These are phyloP conservation scores for Papilio gigon DNA, from an alignment of 2,888 invertebrate genomes.

Conservation along the genomic window DNA sequence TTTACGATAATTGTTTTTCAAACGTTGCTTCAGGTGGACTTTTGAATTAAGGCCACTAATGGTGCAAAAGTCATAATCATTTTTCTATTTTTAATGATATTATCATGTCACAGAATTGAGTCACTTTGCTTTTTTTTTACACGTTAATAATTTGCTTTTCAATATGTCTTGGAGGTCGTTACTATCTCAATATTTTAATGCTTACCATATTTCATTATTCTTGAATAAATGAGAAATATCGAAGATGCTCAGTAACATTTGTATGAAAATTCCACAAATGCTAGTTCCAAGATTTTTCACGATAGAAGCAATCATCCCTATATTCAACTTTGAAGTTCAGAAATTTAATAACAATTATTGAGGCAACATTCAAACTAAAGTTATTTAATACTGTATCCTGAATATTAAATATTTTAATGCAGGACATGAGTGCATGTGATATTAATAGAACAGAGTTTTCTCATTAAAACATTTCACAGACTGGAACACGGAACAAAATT, in stretches of 20 bases:
- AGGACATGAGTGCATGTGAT: not conserved
- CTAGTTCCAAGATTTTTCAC: not conserved
- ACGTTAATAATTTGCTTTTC: no score
- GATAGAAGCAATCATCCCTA: not conserved
- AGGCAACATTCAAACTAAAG: not conserved
- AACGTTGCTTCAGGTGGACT: no score
- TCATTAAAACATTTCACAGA: slow-evolving; percentile 24
- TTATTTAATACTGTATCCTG: not conserved
- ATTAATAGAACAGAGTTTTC: slow-evolving; percentile 11
- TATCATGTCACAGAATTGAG: slow-evolving; percentile 59
- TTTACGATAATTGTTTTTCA: slow-evolving; percentile 5
- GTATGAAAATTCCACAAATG: slow-evolving; percentile 24
- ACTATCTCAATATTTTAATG: no score
- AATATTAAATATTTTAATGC: slow-evolving; percentile 7
- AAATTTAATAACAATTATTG: not conserved
- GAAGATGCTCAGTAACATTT: no score
- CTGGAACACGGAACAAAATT: slow-evolving; percentile 2
- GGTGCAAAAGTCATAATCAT: slow-evolving; percentile 58
- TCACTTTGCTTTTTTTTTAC: no score
- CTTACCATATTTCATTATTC: no score
- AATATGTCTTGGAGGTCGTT: no score
- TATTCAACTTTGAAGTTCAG: not conserved
- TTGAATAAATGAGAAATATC: no score
- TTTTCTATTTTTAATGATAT: slow-evolving; percentile 64
- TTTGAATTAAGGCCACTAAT: slow-evolving; percentile 56